Evolutionary conservation across 1,140 invertebrate species (phyloP), one percentile per base, ranked within the genome.

Genomic region (Dreissena rostriformis): DNA sequence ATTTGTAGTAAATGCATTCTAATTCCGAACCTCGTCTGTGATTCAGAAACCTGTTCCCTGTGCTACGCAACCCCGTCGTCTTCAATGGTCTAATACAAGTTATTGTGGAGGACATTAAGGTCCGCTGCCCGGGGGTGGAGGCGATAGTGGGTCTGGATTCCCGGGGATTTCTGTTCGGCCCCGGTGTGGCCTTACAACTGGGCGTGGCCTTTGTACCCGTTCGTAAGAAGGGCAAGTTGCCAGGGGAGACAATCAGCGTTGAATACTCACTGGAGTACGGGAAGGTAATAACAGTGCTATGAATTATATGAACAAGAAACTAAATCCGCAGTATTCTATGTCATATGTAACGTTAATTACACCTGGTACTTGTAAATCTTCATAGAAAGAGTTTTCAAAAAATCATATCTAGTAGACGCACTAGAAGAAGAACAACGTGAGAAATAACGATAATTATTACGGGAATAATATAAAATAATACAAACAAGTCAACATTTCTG

Each of bases 141-240:
- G 95, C 96, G 8, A 95, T 99, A 49, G 95, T 97, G 22, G 98
- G 97, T 0, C 92, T 99, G 15, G 99, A 99, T 90, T 96, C 98
- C 0, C 94, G 98, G 51, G 98, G 98, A 4, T 99, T 99, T 92
- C 94, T 99, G 1, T 96, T 99, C 91, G 98, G 97, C 19, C 96
- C 98, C 52, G 91, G 97, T 0, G 92, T 99, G 22, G 97, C 98
- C 17, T 92, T 96, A 12, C 95, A 96, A 86, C 92, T 99, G 2
- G 94, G 95, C 8, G 94, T 98, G 73, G 96, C 97, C 14, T 99
- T 99, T 94, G 94, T 98, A 2, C 98, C 98, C 0, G 96, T 99
- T 24, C 95, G 98, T 72, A 99, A 99, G 92, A 96, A 96, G 89
- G 98, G 98, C 52, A 99, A 99, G 94, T 94, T 99, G 71, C 98